These are phyloP conservation scores for Anarsia innoxiella DNA, from an alignment of 2,888 invertebrate genomes.

Conservation along the genomic window DNA sequence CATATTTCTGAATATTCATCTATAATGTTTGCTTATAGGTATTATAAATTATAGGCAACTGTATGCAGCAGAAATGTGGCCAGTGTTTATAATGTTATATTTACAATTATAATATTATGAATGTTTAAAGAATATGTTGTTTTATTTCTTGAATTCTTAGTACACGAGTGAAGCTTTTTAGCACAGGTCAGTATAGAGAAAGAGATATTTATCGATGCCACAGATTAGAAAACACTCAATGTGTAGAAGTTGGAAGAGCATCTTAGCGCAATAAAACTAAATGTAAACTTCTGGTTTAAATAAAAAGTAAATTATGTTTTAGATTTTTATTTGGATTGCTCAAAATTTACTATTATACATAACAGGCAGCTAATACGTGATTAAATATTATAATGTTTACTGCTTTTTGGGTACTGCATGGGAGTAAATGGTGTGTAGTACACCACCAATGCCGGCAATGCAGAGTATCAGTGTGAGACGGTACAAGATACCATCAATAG, in stretches of 20 bases:
- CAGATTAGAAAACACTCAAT: no score
- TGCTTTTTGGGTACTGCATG: conserved; percentile 57
- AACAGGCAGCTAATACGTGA: conserved; percentile 47
- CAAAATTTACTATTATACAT: conserved; percentile 25
- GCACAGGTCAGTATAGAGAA: no score
- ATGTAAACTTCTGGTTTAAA: not conserved
- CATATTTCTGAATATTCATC: no score
- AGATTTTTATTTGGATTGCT: conserved; percentile 39
- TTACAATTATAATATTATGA: conserved; percentile 10
- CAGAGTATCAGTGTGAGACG: conserved; percentile 58
- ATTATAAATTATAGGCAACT: no score
- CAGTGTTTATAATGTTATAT: conserved; percentile 7
- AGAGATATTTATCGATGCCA: no score
- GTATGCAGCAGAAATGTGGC: no score
- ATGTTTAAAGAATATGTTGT: conserved; percentile 7
- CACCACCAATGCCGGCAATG: conserved; percentile 45
- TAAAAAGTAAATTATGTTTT: not conserved
- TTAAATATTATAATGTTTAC: conserved; percentile 30
- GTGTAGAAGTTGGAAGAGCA: no score
- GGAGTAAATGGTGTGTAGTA: conserved; percentile 51
- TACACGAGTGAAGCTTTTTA: not conserved
- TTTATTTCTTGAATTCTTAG: conserved; percentile 4
- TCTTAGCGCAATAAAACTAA: not conserved
- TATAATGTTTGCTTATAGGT: no score
- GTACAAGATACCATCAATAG: conserved; percentile 64